A percentile compares a stretch with the other conserved stretches of the same genome.
Conservation (phyloP, 1,140 invertebrate species). For the Drosophila prosaltans region DNA sequence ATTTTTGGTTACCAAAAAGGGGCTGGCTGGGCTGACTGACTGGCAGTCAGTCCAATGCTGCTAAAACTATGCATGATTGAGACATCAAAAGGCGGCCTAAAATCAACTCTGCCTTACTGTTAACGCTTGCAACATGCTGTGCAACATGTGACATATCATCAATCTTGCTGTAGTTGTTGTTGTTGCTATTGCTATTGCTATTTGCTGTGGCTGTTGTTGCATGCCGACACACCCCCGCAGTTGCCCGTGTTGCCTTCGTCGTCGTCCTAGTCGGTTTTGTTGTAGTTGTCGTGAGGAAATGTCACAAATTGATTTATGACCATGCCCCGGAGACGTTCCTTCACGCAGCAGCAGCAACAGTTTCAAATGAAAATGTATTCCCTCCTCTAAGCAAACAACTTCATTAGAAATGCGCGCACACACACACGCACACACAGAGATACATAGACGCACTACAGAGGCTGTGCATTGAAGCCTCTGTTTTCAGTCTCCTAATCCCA, state of each 20-base stretch:
- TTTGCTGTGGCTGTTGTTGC: conserved; percentile 11
- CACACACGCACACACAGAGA: not conserved
- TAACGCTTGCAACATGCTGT: conserved; percentile 62
- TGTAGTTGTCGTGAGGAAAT: conserved; percentile 65
- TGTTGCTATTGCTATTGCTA: not conserved
- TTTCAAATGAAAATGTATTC: conserved; percentile 55
- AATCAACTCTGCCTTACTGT: conserved; percentile 43
- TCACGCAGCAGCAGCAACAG: conserved; percentile 21
- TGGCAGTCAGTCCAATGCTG: conserved; percentile 36
- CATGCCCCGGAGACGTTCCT: conserved; percentile 48
- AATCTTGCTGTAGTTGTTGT: conserved; percentile 56
- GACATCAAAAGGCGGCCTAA: conserved; percentile 41
- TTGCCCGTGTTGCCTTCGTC: conserved; percentile 20
- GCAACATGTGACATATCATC: conserved; percentile 73
- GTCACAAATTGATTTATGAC: conserved; percentile 80
- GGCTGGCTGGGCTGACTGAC: not conserved
- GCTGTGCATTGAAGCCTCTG: no score
- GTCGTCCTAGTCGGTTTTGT: not conserved
- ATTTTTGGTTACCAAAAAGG: conserved; percentile 32
- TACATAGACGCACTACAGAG: not conserved
- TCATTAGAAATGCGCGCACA: conserved; percentile 74
- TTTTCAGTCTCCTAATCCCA: not conserved
- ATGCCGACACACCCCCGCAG: conserved; percentile 55
- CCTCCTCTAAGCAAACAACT: conserved; percentile 53
- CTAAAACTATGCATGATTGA: conserved; percentile 62